Evolutionary conservation across 2,888 invertebrate genomes (phyloP), one percentile per base, ranked within the genome.

Genomic region (Temnothorax ravouxi): DNA sequence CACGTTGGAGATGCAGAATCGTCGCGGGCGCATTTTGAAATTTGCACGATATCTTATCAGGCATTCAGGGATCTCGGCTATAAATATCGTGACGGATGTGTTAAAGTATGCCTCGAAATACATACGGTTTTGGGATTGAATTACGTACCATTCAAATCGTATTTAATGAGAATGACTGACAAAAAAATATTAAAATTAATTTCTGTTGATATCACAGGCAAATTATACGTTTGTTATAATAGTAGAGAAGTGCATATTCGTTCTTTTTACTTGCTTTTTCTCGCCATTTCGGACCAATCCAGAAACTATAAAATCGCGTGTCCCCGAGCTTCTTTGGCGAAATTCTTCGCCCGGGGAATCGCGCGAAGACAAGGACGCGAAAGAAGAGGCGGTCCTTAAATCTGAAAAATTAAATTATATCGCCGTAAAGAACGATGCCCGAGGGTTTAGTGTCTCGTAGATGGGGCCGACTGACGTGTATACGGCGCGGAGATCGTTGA

Each of bases 361-460:
- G 72, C 54, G 83, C 50, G 75, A 82, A 84, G 86, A 87, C 85
- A 83, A 44, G 77, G 82, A 79, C 77, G 88, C 75, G 84, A 87
- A 83, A 85, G 87, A 85, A 84, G 85, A 83, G 86, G 87, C 82
- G 87, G 91, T 93, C 91, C 93, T 94, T 94, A 94, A 94, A 94
- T 94, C 94, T 94, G 94, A 94, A 94, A 94, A 94, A 94, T 94
- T 94, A 94, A 94, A 94, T 94, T 94, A 94, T 94, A 94, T 93
- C 92, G 92, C 92, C 93, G 93, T 94, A 94, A 94, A 94, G 93
- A 92, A 92, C 91, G 91, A 90, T 90, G 89, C 89, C 90, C 89
- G 90, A 88, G 92, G 93, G 91, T 92, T 93, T 93, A 93, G 92
- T 92, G 92, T 92, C 92, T 91, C 90, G 91, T 88, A 88, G 92